Evolutionary conservation across 2,113 vertebrate species (phyloP).

Genomic region (Mormyrus lacerda): DNA sequence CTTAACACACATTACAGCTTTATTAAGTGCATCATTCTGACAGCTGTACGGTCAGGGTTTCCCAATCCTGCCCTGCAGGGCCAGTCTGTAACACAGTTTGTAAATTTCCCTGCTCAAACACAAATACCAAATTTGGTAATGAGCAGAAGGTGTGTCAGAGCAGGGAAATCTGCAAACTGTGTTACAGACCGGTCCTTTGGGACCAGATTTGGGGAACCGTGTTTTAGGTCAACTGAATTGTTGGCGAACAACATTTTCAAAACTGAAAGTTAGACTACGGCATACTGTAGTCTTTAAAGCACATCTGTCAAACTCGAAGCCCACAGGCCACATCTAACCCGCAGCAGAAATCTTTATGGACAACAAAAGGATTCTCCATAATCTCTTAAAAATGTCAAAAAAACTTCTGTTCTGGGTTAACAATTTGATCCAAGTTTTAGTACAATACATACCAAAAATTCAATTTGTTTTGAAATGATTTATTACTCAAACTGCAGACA

Average conservation of each 20-base stretch:
- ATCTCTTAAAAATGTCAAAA: neutral
- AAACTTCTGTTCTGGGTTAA: neutral
- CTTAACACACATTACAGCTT: neutral
- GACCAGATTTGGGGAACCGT: neutral
- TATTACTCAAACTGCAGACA: neutral
- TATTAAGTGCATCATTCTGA: neutral
- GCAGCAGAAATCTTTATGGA: neutral
- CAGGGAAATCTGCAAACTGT: neutral
- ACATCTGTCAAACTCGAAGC: neutral
- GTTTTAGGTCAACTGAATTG: neutral
- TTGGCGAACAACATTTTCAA: neutral
- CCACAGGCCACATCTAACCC: neutral
- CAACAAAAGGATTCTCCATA: neutral
- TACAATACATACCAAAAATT: neutral
- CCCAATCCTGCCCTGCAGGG: neutral
- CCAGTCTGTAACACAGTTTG: neutral
- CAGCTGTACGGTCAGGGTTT: neutral
- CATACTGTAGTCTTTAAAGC: neutral
- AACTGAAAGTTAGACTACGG: neutral
- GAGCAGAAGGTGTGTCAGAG: neutral
- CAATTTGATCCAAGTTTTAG: neutral
- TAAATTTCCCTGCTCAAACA: neutral
- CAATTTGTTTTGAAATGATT: neutral
- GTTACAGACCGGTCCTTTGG: neutral
- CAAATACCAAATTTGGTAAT: neutral